Evolutionary conservation across 2,113 vertebrate genomes (phyloP), one percentile per base, ranked within the genome.

Genomic region (Forbesichthys agassizii): DNA sequence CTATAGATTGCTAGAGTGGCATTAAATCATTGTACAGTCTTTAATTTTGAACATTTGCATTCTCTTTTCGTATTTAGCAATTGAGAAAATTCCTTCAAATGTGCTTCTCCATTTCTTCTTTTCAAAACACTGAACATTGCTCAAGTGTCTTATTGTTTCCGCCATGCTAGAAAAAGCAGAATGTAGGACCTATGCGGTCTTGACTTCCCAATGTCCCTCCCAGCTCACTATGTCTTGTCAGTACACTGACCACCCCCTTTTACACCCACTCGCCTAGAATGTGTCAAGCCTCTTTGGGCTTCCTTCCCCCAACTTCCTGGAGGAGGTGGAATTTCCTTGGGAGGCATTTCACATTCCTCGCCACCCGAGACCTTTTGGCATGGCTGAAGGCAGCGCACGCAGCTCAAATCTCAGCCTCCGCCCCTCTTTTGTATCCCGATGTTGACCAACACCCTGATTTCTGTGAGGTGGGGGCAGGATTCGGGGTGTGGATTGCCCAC

Each of bases 301-400:
- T 88, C 87, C 88, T 87, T 84, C 85, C 48, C 71, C 33, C 68
- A 68, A 47, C 80, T 80, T 80, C 78, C 78, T 69, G 70, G 51
- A 82, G 84, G 52, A 83, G 80, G 73, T 79, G 80, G 86, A 83
- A 86, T 90, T 89, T 92, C 88, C 88, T 86, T 86, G 70, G 75
- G 84, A 88, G 88, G 73, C 75, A 61, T 82, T 83, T 75, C 51
- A 67, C 84, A 89, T 90, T 91, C 86, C 78, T 89, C 58, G 68
- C 65, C 77, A 75, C 83, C 73, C 49, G 69, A 80, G 71, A 61
- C 59, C 66, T 56, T 69, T 74, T 74, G 57, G 63, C 76, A 63
- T 61, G 51, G 69, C 69, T 8, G 9, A 80, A 67, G 46, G 65
- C 57, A 52, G 63, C 42, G 64, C 42, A 48, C 64, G 58, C 58